Conservation (phyloP, 2,888 invertebrate species). For the Sphecodes monilicornis region DNA sequence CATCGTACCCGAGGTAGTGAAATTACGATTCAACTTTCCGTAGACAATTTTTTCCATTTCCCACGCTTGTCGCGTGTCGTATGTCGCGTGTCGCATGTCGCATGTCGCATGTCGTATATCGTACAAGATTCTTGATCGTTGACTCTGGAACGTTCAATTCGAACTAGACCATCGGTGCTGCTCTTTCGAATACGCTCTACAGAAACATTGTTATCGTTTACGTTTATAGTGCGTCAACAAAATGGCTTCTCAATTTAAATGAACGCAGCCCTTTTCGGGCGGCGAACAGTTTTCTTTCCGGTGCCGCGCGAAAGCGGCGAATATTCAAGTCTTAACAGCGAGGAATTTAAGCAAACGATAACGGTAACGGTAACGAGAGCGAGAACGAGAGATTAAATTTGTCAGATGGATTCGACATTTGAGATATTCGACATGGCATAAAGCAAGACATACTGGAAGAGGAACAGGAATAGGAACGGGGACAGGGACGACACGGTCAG, state of each 20-base stretch:
- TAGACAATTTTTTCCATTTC: slow-evolving; percentile 2
- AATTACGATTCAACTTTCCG: slow-evolving; percentile 39
- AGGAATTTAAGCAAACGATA: not conserved
- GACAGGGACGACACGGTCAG: slow-evolving; percentile 46
- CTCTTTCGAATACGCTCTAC: not conserved
- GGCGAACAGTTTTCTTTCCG: not conserved
- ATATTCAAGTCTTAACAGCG: not conserved
- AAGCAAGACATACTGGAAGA: not conserved
- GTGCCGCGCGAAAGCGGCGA: not conserved
- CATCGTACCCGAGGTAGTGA: slow-evolving; percentile 60
- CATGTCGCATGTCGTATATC: not conserved
- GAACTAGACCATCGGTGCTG: not conserved
- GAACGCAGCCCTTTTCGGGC: not conserved
- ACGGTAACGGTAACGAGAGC: not conserved
- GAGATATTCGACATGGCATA: not conserved
- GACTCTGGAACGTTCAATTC: not conserved
- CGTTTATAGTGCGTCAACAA: slow-evolving; percentile 1
- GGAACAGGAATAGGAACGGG: not conserved
- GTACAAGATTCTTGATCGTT: not conserved
- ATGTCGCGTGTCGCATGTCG: not conserved
- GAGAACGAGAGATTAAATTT: not conserved
- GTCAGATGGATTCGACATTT: not conserved
- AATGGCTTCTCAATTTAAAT: not conserved
- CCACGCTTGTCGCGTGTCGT: not conserved
- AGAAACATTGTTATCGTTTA: not conserved